phyloP scores from a whole-genome alignment of 2,888 invertebrate genomes.

The Diarsia rubi region DNA sequence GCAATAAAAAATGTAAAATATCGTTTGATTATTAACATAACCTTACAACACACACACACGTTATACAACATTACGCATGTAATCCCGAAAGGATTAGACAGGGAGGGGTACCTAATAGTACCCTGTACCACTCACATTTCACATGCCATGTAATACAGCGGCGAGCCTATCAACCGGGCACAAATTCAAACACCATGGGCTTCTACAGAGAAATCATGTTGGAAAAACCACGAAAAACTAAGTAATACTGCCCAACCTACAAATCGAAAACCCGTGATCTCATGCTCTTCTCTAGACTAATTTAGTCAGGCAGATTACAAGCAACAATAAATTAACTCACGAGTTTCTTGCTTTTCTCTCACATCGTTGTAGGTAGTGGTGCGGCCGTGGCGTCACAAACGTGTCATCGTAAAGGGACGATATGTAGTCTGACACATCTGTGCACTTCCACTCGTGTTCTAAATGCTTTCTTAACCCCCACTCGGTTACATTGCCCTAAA shows the following conservation, averaged over 20 bases:
- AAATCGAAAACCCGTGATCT: neutral
- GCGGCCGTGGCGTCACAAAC: conserved; percentile 79
- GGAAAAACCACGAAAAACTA: neutral
- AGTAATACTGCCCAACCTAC: neutral
- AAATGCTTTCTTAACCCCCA: conserved; percentile 85
- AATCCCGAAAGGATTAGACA: neutral
- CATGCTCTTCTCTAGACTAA: neutral
- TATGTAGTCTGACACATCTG: conserved; percentile 84
- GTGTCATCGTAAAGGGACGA: conserved; percentile 83
- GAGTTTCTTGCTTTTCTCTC: conserved; percentile 81
- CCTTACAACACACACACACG: neutral
- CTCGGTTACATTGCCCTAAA: conserved; percentile 87
- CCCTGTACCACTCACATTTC: neutral
- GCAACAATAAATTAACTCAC: conserved; percentile 71
- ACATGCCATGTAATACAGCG: neutral
- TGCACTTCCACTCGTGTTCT: conserved; percentile 87
- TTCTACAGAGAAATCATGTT: neutral
- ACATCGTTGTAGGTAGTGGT: conserved; percentile 79
- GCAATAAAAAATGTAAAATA: conserved; percentile 82
- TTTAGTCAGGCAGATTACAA: neutral
- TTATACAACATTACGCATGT: neutral
- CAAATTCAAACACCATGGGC: neutral
- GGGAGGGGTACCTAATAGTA: neutral
- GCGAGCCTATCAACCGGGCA: neutral
- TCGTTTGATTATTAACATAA: conserved; percentile 58